A percentile compares a stretch with the other conserved stretches of the same genome.
Evolutionary conservation across 2,888 invertebrate species (phyloP).

Genomic region (Agriopis marginaria): DNA sequence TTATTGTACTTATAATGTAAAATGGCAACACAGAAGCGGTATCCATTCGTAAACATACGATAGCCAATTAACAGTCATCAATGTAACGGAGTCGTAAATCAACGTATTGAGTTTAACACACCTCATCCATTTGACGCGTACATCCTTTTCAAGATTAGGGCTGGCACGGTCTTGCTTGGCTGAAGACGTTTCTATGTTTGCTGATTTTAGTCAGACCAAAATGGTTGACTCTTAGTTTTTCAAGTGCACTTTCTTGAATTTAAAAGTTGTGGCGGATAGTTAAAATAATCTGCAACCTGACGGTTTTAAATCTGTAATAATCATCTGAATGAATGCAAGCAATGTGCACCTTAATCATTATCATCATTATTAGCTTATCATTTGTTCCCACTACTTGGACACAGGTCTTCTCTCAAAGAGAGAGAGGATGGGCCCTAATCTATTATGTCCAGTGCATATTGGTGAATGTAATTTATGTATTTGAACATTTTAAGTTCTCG

Average conservation of each 20-base stretch:
- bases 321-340: no score
- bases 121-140: slow-evolving; percentile 48
- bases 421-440: no score
- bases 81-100: slow-evolving; percentile 38
- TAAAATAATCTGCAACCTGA: not conserved
- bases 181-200: not conserved
- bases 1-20: not conserved
- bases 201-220: not conserved
- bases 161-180: slow-evolving; percentile 1
- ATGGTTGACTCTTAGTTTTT: not conserved
- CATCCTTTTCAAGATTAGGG: slow-evolving; percentile 31
- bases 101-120: slow-evolving; percentile 30
- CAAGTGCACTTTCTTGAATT: not conserved
- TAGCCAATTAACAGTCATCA: slow-evolving; percentile 38
- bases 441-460: no score
- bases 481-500: no score
- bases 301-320: no score
- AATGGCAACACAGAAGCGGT: slow-evolving; percentile 24
- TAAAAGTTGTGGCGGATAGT: not conserved
- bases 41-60: slow-evolving; percentile 26
- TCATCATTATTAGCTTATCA: no score
- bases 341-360: no score
- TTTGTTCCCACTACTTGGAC: no score
- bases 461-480: no score
- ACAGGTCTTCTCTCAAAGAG: no score